phyloP scores from a whole-genome alignment of 2,113 vertebrate species.

The Dicrurus megarhynchus region DNA sequence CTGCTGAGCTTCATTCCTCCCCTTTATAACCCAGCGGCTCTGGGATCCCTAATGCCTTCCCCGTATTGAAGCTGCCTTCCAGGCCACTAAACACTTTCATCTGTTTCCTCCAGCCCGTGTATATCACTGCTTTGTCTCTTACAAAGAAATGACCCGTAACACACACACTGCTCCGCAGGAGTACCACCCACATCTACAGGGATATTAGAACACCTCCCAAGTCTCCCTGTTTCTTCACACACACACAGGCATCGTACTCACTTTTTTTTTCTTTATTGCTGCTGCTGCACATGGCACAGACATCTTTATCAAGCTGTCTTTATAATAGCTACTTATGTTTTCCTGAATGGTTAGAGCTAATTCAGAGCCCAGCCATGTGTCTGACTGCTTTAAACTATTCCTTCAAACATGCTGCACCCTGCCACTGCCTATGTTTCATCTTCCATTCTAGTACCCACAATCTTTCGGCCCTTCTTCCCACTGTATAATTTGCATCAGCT shows the following conservation, averaged over 20 bases:
- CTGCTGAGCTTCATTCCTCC: not conserved
- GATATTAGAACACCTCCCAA: not conserved
- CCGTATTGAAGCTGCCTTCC: not conserved
- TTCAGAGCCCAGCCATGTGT: constrained; percentile 26
- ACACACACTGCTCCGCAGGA: not conserved
- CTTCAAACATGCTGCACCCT: constrained; percentile 7
- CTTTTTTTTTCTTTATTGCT: not conserved
- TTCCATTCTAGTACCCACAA: not conserved
- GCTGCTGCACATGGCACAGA: not conserved
- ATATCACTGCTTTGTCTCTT: not conserved
- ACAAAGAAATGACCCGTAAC: not conserved
- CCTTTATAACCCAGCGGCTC: not conserved
- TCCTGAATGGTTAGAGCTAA: constrained; percentile 35
- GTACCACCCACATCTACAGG: not conserved
- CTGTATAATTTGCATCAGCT: not conserved
- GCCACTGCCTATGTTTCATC: constrained; percentile 1
- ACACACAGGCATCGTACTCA: not conserved
- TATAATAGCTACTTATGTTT: constrained; percentile 37
- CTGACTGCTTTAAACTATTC: constrained; percentile 19
- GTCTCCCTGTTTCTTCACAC: not conserved
- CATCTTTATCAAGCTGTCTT: constrained; percentile 37
- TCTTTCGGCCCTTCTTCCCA: not conserved
- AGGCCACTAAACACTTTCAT: constrained; percentile 13
- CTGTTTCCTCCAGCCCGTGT: not conserved
- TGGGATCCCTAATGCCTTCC: not conserved